These are phyloP conservation scores for Martes flavigula DNA, from an alignment of 2,797 vertebrate genomes.

Conservation along the genomic window DNA sequence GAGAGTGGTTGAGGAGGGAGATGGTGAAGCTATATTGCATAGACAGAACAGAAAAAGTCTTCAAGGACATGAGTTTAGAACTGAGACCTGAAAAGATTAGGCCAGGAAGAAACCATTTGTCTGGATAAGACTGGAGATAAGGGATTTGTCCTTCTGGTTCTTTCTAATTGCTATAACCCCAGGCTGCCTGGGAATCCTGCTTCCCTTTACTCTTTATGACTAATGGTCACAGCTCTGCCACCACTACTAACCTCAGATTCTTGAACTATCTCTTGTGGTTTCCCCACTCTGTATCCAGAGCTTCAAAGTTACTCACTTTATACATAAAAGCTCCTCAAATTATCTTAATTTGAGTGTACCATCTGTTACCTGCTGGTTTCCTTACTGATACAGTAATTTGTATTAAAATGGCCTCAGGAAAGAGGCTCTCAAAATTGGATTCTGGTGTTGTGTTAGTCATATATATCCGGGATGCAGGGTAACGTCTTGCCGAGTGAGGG, in stretches of 20 bases:
- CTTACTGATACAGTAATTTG: constrained; percentile 55
- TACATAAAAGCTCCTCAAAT: constrained; percentile 71
- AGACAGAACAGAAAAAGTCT: background rate
- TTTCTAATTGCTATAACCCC: constrained; percentile 30
- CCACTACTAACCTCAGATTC: background rate
- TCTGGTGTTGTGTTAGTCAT: background rate
- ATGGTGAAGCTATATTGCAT: background rate
- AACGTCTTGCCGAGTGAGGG: background rate
- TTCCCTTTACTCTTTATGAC: background rate
- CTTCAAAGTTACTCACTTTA: constrained; percentile 69
- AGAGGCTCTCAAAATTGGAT: background rate
- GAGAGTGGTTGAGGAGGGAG: background rate
- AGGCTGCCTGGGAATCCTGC: background rate
- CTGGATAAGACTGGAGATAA: background rate
- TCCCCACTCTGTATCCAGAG: background rate
- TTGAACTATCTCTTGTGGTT: constrained; percentile 42
- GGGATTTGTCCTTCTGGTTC: constrained; percentile 23
- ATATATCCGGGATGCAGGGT: background rate
- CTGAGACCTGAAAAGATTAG: background rate
- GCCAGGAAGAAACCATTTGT: background rate
- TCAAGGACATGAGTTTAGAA: background rate
- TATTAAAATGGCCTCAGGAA: constrained; percentile 52
- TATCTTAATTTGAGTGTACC: constrained; percentile 65
- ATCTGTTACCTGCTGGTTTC: constrained; percentile 70
- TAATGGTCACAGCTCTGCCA: constrained; percentile 24